A percentile compares a stretch with the other conserved stretches of the same genome.
Conservation (phyloP, 2,797 vertebrate species). For the Brachyalestes nurse region DNA sequence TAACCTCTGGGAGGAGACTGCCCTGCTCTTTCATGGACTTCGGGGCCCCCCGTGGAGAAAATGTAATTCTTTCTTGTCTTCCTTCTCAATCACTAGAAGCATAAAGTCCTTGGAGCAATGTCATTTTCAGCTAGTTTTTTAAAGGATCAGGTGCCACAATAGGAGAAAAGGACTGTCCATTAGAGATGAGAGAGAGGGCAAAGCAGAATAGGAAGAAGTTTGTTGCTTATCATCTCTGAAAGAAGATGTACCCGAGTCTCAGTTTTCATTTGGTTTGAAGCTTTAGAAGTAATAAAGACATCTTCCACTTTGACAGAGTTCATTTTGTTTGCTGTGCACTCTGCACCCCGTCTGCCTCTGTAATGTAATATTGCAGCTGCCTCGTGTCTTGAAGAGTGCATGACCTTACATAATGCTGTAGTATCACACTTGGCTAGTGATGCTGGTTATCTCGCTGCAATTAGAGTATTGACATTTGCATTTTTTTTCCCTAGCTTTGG, state of each 20-base stretch:
- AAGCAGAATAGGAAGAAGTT: constrained; percentile 24
- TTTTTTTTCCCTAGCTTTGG: constrained; percentile 1
- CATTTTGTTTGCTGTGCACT: constrained; percentile 46
- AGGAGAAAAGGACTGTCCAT: constrained; percentile 51
- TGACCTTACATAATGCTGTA: constrained; percentile 27
- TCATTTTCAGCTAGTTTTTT: constrained; percentile 52
- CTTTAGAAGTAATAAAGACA: constrained; percentile 50
- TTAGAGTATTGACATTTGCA: not conserved
- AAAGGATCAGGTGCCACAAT: constrained; percentile 45
- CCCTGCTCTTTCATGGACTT: constrained; percentile 40
- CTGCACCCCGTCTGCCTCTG: constrained; percentile 31
- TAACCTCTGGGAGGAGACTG: constrained; percentile 53
- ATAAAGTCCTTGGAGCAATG: constrained; percentile 51
- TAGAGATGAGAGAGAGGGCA: constrained; percentile 39
- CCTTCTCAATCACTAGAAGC: constrained; percentile 60
- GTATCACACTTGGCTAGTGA: constrained; percentile 35
- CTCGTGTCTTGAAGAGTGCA: constrained; percentile 27
- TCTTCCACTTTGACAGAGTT: constrained; percentile 40
- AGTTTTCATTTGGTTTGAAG: constrained; percentile 55
- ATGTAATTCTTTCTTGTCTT: constrained; percentile 57
- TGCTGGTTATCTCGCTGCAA: constrained; percentile 31
- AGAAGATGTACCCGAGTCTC: constrained; percentile 50
- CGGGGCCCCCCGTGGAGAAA: constrained; percentile 49
- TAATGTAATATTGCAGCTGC: constrained; percentile 34
- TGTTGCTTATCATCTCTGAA: constrained; percentile 41